Evolutionary conservation across 92 coral and sea anemone species (phyloP), one percentile per base, ranked within the genome.

Genomic region (Bergia puertoricense): DNA sequence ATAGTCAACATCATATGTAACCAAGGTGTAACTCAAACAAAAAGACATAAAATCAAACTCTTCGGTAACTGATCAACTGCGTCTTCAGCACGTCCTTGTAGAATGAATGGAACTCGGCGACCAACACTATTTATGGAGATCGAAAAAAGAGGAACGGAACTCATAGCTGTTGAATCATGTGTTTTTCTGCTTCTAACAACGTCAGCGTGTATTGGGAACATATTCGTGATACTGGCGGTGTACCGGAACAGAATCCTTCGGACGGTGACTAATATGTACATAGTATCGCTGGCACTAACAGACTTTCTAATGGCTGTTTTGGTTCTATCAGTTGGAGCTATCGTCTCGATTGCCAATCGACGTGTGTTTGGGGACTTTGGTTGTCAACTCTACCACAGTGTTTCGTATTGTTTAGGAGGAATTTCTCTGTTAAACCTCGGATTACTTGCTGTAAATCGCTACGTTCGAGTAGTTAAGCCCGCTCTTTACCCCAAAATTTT

Each of bases 361-460:
- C 66, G 40, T 23, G 62, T 78, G 18, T 78, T 78, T 48, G 82
- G 82, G 30, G 40, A 45, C 13, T 78, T 78, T 22, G 81, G 81
- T 36, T 78, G 81, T 46, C 59, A 78, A 11, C 38, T 78, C 38
- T 22, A 78, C 14, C 57, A 45, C 82, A 78, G 65, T 10, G 82
- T 78, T 9, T 20, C 62, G 39, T 46, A 78, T 66, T 78, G 66
- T 23, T 48, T 78, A 51, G 82, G 82, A 78, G 82, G 82, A 2
- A 48, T 78, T 20, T 78, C 66, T 78, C 4, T 78, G 8, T 13
- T 78, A 10, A 78, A 46, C 62, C 40, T 46, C 20, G 82, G 57
- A n/a, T 37, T 78, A 10, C 82, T 78, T 11, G 82, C 82, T 45
- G 65, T 78, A 48, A 78, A 78, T 45, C 82, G 82, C 30, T 78